These are phyloP conservation scores for Calyptomena viridis DNA, from an alignment of 2,113 vertebrate genomes.

Conservation along the genomic window DNA sequence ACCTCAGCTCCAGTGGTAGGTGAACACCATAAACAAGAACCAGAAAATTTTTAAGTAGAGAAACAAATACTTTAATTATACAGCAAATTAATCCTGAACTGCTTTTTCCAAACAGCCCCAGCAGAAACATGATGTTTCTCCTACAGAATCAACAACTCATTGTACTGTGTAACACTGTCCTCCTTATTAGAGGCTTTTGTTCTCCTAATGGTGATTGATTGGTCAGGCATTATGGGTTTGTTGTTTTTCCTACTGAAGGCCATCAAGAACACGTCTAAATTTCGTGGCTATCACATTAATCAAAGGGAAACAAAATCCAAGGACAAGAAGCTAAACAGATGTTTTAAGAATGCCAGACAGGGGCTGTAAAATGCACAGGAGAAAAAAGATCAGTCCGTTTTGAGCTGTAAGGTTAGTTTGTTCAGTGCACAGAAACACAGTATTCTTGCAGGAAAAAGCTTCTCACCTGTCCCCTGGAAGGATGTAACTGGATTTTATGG, in stretches of 20 bases:
- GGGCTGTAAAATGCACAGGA: constrained; percentile 15
- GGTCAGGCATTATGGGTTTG: constrained; percentile 54
- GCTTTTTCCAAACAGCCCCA: not conserved
- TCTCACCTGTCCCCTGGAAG: constrained; percentile 1
- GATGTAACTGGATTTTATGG: not conserved
- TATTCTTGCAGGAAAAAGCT: not conserved
- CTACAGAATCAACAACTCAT: constrained; percentile 69
- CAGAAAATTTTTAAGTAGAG: not conserved
- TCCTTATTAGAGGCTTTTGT: constrained; percentile 71
- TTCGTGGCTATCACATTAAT: constrained; percentile 81
- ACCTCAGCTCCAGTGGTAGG: not conserved
- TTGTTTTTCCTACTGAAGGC: constrained; percentile 68
- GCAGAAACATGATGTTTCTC: constrained; percentile 63
- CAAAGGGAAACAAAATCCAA: constrained; percentile 80
- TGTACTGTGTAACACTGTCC: constrained; percentile 63
- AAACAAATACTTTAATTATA: not conserved
- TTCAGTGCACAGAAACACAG: not conserved
- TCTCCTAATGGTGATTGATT: constrained; percentile 65
- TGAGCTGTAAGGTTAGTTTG: not conserved
- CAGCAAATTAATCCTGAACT: not conserved
- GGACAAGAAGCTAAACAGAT: constrained; percentile 63
- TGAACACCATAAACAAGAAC: not conserved
- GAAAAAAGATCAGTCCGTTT: not conserved
- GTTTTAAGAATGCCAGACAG: constrained; percentile 59
- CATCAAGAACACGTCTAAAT: constrained; percentile 81